These are phyloP conservation scores for Rhinoraja longicauda DNA, from an alignment of 2,797 vertebrate species.

Conservation along the genomic window DNA sequence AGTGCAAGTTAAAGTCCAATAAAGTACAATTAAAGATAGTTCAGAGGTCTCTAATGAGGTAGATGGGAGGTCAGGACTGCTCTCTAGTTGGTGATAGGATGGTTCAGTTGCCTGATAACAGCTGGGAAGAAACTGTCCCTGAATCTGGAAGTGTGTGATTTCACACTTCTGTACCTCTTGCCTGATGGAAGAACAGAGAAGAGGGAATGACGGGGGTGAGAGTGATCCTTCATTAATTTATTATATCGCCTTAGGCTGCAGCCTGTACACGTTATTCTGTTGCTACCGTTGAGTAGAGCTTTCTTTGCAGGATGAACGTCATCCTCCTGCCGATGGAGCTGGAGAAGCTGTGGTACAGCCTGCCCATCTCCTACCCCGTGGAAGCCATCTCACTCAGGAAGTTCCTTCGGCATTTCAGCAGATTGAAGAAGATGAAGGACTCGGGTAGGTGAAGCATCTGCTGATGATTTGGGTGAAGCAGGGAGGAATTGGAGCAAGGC, in stretches of 20 bases:
- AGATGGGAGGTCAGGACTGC: no score
- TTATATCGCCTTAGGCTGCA: not conserved
- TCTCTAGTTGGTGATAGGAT: no score
- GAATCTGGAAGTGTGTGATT: no score
- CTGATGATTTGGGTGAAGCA: not conserved
- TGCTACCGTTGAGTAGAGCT: not conserved
- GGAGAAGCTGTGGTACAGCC: conserved; percentile 6
- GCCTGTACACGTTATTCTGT: not conserved
- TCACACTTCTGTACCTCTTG: no score
- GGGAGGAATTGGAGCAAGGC: not conserved
- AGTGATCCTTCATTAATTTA: no score
- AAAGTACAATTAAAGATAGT: no score
- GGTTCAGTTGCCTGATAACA: no score
- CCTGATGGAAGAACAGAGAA: no score
- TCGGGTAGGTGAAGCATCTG: conserved; percentile 37
- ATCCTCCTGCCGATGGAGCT: conserved; percentile 24
- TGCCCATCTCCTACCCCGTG: conserved; percentile 23
- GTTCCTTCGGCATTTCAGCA: conserved; percentile 40
- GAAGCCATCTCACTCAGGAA: conserved; percentile 44
- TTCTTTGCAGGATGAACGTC: conserved; percentile 42
- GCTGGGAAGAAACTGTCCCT: no score
- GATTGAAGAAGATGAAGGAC: conserved; percentile 39
- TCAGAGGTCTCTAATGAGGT: no score
- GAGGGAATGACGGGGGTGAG: no score
- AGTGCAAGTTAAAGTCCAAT: no score